Base-by-base conservation (phyloP, 2,797 vertebrate genomes). In the Poeciliopsis turneri region DNA sequence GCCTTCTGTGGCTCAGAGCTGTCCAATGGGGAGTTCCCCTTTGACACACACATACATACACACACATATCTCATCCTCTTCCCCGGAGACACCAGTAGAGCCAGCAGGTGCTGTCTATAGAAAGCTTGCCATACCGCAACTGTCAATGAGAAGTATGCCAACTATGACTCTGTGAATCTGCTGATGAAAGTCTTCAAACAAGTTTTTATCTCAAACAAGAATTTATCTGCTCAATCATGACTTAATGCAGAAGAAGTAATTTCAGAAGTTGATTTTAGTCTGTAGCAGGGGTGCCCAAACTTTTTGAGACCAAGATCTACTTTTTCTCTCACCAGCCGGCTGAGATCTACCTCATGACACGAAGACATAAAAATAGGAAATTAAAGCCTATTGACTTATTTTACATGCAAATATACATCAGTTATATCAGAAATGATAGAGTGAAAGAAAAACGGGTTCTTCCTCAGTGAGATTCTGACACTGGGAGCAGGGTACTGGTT, bases 61-160 rank as follows among this genome's bases (percentile, higher is more conserved):
- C 3, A 15, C 80, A 47, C 80, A 86, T 84, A 74, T 83, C 82
- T 68, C 86, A 82, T 83, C 49, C 82, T 53, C 72, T 80, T 53
- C 79, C 89, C 83, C 71, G 53, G 80, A 87, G 83, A 91, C 83
- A 84, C 74, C 82, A 90, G 82, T 78, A 25, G 84, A 64, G 45
- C 86, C 84, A 95, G 95, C 95, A 96, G 95, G 95, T 96, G 95
- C 82, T 78, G 89, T 92, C 95, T 96, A 96, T 95, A 95, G 93
- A 95, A 95, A 95, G 95, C 90, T 82, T 84, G 45, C 73, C 87
- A 85, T 83, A 83, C 83, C 89, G 86, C 89, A 83, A 89, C 87
- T 92, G 88, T 85, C 89, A 85, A 93, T 94, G 85, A 76, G 83
- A 73, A 85, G 80, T 25, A 71, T 80, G 76, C 81, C 71, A 86